A percentile compares a stretch with the other conserved stretches of the same genome.
Conservation (phyloP, 2,888 invertebrate genomes). For the Biston betularia region DNA sequence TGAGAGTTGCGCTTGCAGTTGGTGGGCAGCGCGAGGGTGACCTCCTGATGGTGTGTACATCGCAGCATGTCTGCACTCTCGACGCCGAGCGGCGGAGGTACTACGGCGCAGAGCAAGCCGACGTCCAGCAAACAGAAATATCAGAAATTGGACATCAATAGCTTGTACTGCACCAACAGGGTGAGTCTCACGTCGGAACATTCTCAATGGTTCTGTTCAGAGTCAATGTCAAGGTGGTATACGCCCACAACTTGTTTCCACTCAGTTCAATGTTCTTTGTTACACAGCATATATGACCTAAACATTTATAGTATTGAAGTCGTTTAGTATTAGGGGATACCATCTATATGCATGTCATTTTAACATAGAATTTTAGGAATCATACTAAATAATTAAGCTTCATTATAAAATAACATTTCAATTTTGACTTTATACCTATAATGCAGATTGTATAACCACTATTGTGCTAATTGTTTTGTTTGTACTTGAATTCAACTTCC, state of each 20-base stretch:
- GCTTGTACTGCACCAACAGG: slow-evolving; percentile 95
- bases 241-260: slow-evolving; percentile 40
- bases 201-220: slow-evolving; percentile 1
- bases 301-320: neutral
- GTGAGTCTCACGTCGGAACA: slow-evolving; percentile 82
- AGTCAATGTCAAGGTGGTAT: slow-evolving; percentile 40
- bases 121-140: slow-evolving; percentile 95
- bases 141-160: slow-evolving; percentile 99
- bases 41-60: slow-evolving; percentile 94
- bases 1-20: slow-evolving; percentile 74
- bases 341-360: neutral
- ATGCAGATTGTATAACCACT: slow-evolving; percentile 23
- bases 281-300: slow-evolving; percentile 1
- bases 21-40: slow-evolving; percentile 83
- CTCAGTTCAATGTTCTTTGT: slow-evolving; percentile 12
- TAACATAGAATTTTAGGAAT: neutral
- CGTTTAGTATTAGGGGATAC: neutral
- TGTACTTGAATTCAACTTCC: slow-evolving; percentile 24
- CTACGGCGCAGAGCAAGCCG: slow-evolving; percentile 86
- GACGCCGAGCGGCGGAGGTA: slow-evolving; percentile 90
- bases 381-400: neutral
- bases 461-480: slow-evolving; percentile 20
- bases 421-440: neutral
- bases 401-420: neutral
- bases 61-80: slow-evolving; percentile 99